Evolutionary conservation across 2,113 vertebrate species (phyloP), one percentile per base, ranked within the genome.

Genomic region (Notiomystis cincta): DNA sequence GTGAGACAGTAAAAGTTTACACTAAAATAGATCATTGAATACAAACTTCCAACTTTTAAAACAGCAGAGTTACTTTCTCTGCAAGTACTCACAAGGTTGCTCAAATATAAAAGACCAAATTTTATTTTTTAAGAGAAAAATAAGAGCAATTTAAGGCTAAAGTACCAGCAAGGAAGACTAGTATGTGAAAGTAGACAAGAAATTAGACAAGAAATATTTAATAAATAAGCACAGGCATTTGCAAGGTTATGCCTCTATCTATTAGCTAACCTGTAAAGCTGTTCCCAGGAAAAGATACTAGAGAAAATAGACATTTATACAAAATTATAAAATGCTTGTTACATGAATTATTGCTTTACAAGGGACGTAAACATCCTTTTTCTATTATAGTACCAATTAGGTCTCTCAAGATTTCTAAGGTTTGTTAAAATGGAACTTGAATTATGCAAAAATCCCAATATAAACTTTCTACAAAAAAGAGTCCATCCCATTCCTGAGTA

Each of bases 271-370:
- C 71, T 80, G 82, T 96, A 97, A 97, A 98, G 96, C 96, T 96
- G 95, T 96, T 96, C 97, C 96, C 95, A 96, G 96, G 98, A 98
- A 97, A 97, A 98, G 94, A 94, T 91, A 96, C 97, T 98, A 97
- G 97, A 98, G 97, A 98, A 98, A 98, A 98, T 98, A 98, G 97
- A 98, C 80, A 97, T 98, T 98, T 98, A 98, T 98, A 98, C 97
- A 98, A 98, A 98, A 98, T 97, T 98, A 98, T 98, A 98, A 98
- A 98, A 98, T 82, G 97, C 93, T 97, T 96, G 83, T 97, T 97
- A 97, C 92, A 95, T 89, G 97, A 98, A 97, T 98, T 98, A 98
- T 98, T 98, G 94, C 97, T 97, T 98, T 96, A 97, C 95, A 97
- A 97, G 87, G 97, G 98, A 97, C 33, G 42, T 95, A 97, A 96